Evolutionary conservation across 1,140 invertebrate species (phyloP), one percentile per base, ranked within the genome.

Genomic region (Trissolcus basalis): DNA sequence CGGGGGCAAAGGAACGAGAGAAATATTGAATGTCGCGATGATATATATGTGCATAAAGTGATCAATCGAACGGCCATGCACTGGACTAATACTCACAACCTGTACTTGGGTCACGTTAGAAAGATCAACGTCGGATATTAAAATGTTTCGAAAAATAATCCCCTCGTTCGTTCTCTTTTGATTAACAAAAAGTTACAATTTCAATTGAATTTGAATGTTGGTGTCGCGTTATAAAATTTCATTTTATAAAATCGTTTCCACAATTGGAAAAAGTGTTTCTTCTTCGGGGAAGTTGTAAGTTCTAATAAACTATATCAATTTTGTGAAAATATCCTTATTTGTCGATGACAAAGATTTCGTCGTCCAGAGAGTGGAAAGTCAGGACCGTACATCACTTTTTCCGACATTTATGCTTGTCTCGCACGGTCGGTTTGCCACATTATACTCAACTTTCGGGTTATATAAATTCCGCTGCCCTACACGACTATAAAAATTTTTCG

Each of bases 391-490:
- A 83, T 83, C 82, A 83, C 79, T 47, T 49, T 36, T 14, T 69
- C 69, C 80, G 80, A 81, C 81, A 77, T 83, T 83, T 81, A 83
- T 82, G 81, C 80, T 61, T 82, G 81, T 78, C 77, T 79, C 70
- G 80, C 72, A 63, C 72, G 69, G 45, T 77, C 79, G 72, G 71
- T 81, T 84, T 84, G 77, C 81, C 78, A 78, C 80, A 79, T 83
- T 83, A 82, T 81, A 79, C 77, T 81, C 78, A 80, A 82, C 79
- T 83, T 83, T 65, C 75, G 74, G 82, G 70, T 83, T 83, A 81
- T 81, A 82, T 82, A 79, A 83, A 82, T 83, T 83, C 82, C 71
- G 81, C 75, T 60, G 53, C 53, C 16, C 53, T 14, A 43, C 71
- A 44, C 11, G 63, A 60, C 69, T 49, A 6, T 10, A 45, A 36